phyloP scores from a whole-genome alignment of 2,113 vertebrate genomes.

The Lontra canadensis region DNA sequence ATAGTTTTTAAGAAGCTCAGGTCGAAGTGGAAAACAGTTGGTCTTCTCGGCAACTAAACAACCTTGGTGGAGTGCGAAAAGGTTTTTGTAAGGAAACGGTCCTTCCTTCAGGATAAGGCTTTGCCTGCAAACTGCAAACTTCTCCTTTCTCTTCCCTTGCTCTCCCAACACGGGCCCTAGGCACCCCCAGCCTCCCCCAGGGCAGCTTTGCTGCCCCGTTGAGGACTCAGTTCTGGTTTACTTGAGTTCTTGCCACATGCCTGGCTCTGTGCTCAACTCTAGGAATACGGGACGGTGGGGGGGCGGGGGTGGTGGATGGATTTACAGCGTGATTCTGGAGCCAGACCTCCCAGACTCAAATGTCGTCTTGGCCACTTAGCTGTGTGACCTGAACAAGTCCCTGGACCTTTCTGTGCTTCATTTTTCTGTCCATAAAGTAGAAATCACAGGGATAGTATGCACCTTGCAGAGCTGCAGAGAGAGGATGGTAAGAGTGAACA shows the following conservation, averaged over 20 bases:
- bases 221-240: background rate
- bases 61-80: background rate
- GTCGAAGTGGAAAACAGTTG: constrained; percentile 31
- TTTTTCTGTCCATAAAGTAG: background rate
- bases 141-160: background rate
- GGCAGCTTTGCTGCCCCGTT: too few relatives aligned
- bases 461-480: background rate
- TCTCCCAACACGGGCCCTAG: background rate
- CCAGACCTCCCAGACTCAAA: constrained; percentile 1
- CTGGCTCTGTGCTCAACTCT: background rate
- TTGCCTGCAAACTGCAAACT: background rate
- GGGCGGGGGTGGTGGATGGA: background rate
- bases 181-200: background rate
- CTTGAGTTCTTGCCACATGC: background rate
- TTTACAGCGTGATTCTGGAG: background rate
- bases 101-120: background rate
- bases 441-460: background rate
- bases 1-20: constrained; percentile 13
- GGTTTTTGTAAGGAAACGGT: background rate
- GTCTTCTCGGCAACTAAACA: constrained; percentile 51
- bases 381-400: constrained; percentile 13
- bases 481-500: background rate
- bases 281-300: background rate
- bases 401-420: background rate
- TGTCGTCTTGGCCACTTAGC: constrained; percentile 14